Base-by-base conservation (phyloP, 2,113 vertebrate species). In the Himantopus leucocephalus region DNA sequence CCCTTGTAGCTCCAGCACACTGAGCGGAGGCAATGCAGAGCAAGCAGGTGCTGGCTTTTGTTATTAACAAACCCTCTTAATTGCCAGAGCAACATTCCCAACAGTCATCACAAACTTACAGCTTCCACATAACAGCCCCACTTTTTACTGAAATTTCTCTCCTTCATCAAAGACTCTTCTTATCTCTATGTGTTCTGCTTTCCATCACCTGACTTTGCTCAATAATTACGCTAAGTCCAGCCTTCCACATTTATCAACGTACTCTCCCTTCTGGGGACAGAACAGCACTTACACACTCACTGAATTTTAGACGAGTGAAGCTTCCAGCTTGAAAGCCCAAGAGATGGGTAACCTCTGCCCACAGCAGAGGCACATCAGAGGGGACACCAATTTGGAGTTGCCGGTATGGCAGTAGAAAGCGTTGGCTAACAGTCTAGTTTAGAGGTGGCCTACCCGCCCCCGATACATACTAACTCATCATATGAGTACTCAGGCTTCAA, bases 81-180 rank as follows among this genome's bases (percentile, higher is more conserved):
- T 2, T 19, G 27, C 35, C 6, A 37, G 52, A 59, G 47, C 63
- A 20, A 4, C 8, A 0, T 43, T 88, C 78, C 53, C 60, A 43
- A 1, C 5, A 13, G 48, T 50, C 48, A 2, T 1, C 35, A 17
- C 58, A 19, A 35, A 35, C 15, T 24, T 9, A 11, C 5, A 66
- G 74, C 71, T 78, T 30, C 62, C 22, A n/a, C 35, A 0, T 12
- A 8, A 41, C 8, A 0, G 39, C 39, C 19, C 30, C 24, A 0
- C 26, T n/a, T 23, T 6, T 13, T 5, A 14, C 53, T 5, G 1
- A 9, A 32, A 3, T 4, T 47, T 23, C 29, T 45, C 43, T 83
- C 60, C 74, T 55, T 19, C 77, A 5, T 11, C 45, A 14, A 17
- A 34, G 29, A 12, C n/a, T 47, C 30, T n/a, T 56, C 47, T 17